Percentiles rank a stretch among this genome's conserved stretches.
Conservation (phyloP, 2,113 vertebrate genomes). For the Oreotrochilus melanogaster region DNA sequence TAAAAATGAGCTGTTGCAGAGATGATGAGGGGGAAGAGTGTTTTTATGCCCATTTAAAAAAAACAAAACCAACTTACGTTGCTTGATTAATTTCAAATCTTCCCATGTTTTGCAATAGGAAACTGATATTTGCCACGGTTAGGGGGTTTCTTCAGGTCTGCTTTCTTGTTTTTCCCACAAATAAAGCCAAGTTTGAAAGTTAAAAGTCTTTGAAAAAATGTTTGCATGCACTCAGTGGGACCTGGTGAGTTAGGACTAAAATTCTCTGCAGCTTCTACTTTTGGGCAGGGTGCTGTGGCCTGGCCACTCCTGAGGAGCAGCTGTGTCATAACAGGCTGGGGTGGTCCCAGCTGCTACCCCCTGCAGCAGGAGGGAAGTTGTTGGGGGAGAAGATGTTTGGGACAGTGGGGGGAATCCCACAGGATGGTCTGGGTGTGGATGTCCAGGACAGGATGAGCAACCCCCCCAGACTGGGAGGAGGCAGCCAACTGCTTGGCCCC, state of each 20-base stretch:
- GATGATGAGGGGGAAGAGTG: not conserved
- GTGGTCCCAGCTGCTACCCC: accelerated
- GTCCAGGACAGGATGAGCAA: not conserved
- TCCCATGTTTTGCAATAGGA: not conserved
- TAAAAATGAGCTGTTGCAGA: not conserved
- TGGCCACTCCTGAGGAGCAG: not conserved
- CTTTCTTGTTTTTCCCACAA: not conserved
- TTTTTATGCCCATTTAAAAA: not conserved
- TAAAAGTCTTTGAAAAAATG: not conserved
- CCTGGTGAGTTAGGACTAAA: not conserved
- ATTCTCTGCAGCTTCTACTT: not conserved
- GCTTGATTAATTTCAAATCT: not conserved
- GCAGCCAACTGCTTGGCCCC: not conserved
- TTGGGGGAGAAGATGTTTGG: not conserved
- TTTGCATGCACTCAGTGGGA: not conserved
- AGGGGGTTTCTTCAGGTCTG: not conserved
- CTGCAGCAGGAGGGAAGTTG: not conserved
- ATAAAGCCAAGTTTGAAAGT: not conserved
- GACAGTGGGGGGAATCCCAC: not conserved
- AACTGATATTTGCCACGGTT: not conserved
- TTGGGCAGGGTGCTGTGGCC: not conserved
- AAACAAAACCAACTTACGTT: not conserved
- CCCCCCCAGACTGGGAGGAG: not conserved
- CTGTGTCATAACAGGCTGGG: not conserved
- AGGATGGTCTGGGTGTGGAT: not conserved